Base-by-base conservation (phyloP, 2,888 invertebrate species). In the Trichopria drosophilae region DNA sequence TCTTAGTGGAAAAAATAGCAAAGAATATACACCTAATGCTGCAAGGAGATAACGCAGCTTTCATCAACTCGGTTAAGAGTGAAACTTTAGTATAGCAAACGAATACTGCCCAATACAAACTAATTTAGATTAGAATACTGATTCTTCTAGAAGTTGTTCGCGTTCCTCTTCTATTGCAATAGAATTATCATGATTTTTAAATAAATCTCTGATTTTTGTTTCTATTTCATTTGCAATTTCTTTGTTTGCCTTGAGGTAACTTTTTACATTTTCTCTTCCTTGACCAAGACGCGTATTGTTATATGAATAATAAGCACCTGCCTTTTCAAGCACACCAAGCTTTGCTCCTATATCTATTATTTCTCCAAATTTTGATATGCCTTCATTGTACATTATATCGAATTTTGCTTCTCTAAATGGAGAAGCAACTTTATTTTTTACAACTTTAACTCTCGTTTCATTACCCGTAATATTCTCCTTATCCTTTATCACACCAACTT, bases 401-500 rank as follows among this genome's bases (percentile, higher is more conserved):
- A 46, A 46, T 31, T 46, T 15, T n/a, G 29, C 46, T 29, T 12
- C 31, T 37, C 16, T 37, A 46, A 46, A 37, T 37, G 46, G 46
- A 37, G 46, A 39, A 31, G 46, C 28, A 15, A 46, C 37, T 46
- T 46, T 46, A 31, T 46, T 46, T 37, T 46, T 46, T 29, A 46
- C 46, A 31, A 37, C 37, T 46, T 46, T 46, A 22, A 37, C 46
- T 46, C 31, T 46, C 22, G 46, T 46, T 37, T 46, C 3, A 31
- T 31, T 46, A 22, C 46, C 46, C 31, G n/a, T 22, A n/a, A 45
- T 22, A 7, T 37, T 23, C 23, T 46, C 46, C 39, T 46, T 46
- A n/a, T 45, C 45, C 16, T 45, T 45, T 19, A 45, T 45, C 10
- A 5, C 6, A 45, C 45, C 45, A 12, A 45, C 13, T 36, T 13